Percentiles rank a stretch among this genome's conserved stretches.
Conservation (phyloP, 1,140 invertebrate species). For the Neodiprion fabricii region DNA sequence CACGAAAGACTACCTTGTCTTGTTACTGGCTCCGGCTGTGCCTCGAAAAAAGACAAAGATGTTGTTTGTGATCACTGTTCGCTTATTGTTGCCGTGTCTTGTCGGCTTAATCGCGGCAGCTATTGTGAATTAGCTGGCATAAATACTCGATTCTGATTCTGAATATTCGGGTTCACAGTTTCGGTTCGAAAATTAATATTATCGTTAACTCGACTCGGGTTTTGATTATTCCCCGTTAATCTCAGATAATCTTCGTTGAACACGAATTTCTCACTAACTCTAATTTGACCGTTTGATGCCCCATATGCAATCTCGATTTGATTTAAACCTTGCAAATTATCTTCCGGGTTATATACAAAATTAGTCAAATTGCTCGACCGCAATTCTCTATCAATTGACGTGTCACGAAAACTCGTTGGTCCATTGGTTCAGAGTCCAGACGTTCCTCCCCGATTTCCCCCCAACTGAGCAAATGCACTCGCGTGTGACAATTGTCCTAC, state of each 20-base stretch:
- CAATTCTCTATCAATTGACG: conserved; percentile 5
- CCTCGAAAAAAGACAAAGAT: conserved; percentile 12
- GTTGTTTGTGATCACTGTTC: background rate
- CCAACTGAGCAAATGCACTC: conserved; percentile 10
- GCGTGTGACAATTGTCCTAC: background rate
- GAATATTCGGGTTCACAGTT: background rate
- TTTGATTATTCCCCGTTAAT: background rate
- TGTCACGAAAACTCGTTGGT: background rate
- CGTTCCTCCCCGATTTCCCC: conserved; percentile 13
- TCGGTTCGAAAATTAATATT: conserved; percentile 10
- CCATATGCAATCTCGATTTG: conserved; percentile 5
- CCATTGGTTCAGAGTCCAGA: conserved; percentile 9
- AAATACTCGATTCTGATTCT: background rate
- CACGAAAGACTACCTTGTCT: conserved; percentile 19
- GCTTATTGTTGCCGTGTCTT: background rate
- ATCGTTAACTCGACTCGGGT: conserved; percentile 10
- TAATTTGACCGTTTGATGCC: background rate
- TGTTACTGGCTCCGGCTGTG: conserved; percentile 8
- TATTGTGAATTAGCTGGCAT: background rate
- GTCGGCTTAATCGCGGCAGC: background rate
- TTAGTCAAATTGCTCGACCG: background rate
- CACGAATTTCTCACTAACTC: conserved; percentile 11
- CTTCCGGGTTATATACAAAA: conserved; percentile 9
- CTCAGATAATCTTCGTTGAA: conserved; percentile 11
- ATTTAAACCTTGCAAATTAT: background rate